phyloP scores from a whole-genome alignment of 2,888 invertebrate genomes.

The Pyrocoelia pectoralis region DNA sequence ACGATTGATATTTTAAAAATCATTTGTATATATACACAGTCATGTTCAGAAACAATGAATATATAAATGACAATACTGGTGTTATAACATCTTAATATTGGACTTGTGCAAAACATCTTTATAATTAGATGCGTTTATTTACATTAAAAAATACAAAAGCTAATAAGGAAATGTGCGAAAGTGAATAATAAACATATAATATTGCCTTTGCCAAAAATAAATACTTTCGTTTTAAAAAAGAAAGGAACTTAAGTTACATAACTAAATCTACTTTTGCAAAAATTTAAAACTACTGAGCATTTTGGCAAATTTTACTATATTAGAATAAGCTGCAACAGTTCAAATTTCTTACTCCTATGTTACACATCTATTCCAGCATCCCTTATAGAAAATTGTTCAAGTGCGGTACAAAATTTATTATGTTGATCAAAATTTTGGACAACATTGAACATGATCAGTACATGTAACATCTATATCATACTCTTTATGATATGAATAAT shows the following conservation, averaged over 20 bases:
- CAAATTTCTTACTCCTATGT: slow-evolving; percentile 29
- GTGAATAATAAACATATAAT: slow-evolving; percentile 5
- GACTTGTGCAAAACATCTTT: slow-evolving; percentile 34
- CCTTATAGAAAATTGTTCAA: slow-evolving; percentile 15
- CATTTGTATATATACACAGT: slow-evolving; percentile 29
- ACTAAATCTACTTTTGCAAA: slow-evolving; percentile 5
- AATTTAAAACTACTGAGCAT: slow-evolving; percentile 29
- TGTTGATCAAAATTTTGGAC: slow-evolving; percentile 13
- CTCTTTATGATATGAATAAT: slow-evolving; percentile 33
- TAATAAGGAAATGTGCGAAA: neutral
- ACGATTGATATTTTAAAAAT: slow-evolving; percentile 23
- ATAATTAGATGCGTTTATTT: slow-evolving; percentile 28
- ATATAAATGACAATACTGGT: slow-evolving; percentile 31
- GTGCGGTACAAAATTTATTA: neutral
- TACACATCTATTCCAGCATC: slow-evolving; percentile 26
- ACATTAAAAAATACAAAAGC: slow-evolving; percentile 15
- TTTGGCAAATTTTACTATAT: slow-evolving; percentile 15
- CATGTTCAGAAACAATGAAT: slow-evolving; percentile 27
- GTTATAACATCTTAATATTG: slow-evolving; percentile 34
- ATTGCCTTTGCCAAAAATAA: slow-evolving; percentile 3
- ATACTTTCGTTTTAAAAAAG: neutral
- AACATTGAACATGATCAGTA: slow-evolving; percentile 23
- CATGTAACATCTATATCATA: slow-evolving; percentile 32
- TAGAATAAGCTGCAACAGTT: slow-evolving; percentile 30
- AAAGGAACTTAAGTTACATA: slow-evolving; percentile 6